These are phyloP conservation scores for Gorsachius goisagi DNA, from an alignment of 2,113 vertebrate species.

Conservation along the genomic window DNA sequence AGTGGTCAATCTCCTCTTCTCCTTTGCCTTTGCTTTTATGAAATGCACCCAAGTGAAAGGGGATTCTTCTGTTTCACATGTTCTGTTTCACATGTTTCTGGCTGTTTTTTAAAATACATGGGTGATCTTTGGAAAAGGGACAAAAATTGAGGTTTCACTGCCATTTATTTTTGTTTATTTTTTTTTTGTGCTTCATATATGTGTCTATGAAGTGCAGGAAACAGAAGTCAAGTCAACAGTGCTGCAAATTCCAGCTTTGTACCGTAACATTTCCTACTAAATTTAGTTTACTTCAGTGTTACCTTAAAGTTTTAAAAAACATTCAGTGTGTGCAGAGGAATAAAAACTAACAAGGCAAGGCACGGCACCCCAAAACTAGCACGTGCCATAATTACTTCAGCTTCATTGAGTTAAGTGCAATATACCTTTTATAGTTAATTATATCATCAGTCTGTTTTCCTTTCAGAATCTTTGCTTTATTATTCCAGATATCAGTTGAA, in stretches of 20 bases:
- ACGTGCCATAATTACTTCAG: not conserved
- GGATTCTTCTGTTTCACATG: not conserved
- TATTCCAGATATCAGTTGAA: not conserved
- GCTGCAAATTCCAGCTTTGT: not conserved
- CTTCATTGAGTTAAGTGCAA: not conserved
- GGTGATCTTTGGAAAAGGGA: not conserved
- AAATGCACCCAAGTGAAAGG: not conserved
- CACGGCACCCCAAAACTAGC: not conserved
- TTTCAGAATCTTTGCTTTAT: not conserved
- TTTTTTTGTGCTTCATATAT: not conserved
- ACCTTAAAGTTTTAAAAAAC: not conserved
- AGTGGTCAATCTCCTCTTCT: not conserved
- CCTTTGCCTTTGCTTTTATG: not conserved
- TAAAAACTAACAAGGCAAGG: not conserved
- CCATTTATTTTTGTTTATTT: not conserved
- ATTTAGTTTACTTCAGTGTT: not conserved
- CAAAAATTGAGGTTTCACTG: not conserved
- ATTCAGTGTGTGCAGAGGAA: not conserved
- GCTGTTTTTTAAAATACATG: not conserved
- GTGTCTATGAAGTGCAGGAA: not conserved
- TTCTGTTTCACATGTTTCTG: no score
- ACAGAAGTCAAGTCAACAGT: not conserved
- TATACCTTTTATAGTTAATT: not conserved
- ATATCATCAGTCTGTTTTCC: not conserved
- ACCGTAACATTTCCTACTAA: not conserved